Percentiles rank a stretch among this genome's conserved stretches.
Evolutionary conservation across 2,113 vertebrate species (phyloP).

Genomic region (Nicator chloris): DNA sequence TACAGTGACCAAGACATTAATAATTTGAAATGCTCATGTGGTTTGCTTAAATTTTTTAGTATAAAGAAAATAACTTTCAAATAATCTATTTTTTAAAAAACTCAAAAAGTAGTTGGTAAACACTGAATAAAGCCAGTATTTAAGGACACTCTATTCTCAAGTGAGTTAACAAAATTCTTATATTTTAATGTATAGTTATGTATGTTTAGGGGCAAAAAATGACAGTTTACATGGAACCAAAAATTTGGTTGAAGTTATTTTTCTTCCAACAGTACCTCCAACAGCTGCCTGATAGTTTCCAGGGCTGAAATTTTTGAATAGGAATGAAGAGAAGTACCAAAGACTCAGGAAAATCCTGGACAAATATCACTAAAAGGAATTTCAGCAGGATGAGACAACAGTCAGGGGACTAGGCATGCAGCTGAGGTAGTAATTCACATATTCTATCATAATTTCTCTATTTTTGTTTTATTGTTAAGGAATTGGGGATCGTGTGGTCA

Average conservation of each 20-base stretch:
- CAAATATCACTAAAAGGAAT: background rate
- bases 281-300: background rate
- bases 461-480: background rate
- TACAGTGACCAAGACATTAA: background rate
- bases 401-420: background rate
- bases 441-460: accelerated
- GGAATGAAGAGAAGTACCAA: background rate
- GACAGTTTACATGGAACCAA: accelerated
- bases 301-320: background rate
- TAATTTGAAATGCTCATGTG: background rate
- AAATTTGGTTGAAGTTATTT: background rate
- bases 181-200: background rate
- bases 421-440: background rate
- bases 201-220: background rate
- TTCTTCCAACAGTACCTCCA: background rate
- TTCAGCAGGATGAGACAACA: background rate
- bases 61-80: background rate
- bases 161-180: background rate
- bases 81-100: background rate
- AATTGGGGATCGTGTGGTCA: background rate
- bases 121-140: background rate
- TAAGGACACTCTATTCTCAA: background rate
- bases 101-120: background rate
- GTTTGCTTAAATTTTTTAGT: background rate
- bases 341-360: background rate